Percentiles rank a stretch among this genome's conserved stretches.
Evolutionary conservation across 2,888 invertebrate species (phyloP).

Genomic region (Metalampra italica): DNA sequence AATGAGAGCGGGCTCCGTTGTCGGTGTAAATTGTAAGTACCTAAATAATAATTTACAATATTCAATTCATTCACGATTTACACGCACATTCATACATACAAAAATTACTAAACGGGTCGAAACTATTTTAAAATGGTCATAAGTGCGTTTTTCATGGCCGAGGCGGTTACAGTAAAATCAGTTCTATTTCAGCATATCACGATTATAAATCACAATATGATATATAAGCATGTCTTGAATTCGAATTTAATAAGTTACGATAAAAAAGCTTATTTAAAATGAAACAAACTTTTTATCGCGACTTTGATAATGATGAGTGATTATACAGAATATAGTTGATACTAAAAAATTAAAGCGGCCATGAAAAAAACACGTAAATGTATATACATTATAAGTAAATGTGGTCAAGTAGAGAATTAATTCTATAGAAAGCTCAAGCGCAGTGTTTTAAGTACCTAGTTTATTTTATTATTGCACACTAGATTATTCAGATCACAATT

Average conservation of each 20-base stretch:
- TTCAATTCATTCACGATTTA: slow-evolving; percentile 1
- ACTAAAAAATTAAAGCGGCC: too few relatives aligned
- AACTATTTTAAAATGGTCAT: slow-evolving; percentile 5
- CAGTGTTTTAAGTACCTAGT: slow-evolving; percentile 6
- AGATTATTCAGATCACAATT: slow-evolving; percentile 41
- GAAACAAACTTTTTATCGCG: too few relatives aligned
- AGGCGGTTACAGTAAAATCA: too few relatives aligned
- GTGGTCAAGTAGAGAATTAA: slow-evolving; percentile 27
- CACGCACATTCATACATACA: slow-evolving; percentile 1
- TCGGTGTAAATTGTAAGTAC: slow-evolving; percentile 21
- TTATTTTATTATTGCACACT: slow-evolving; percentile 42
- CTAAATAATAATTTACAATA: slow-evolving; percentile 1
- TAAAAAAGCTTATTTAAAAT: too few relatives aligned
- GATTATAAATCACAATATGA: too few relatives aligned
- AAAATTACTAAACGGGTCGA: slow-evolving; percentile 3
- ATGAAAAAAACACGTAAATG: too few relatives aligned
- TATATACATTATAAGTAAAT: slow-evolving; percentile 7
- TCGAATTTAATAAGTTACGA: too few relatives aligned
- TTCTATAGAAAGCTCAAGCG: slow-evolving; percentile 7
- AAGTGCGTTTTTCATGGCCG: neutral
- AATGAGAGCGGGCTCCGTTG: too few relatives aligned
- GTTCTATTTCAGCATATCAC: too few relatives aligned
- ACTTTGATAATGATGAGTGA: too few relatives aligned
- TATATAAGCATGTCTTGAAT: neutral
- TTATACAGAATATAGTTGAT: too few relatives aligned